Base-by-base conservation (phyloP, 2,888 invertebrate species). In the Scrobipalpa costella region DNA sequence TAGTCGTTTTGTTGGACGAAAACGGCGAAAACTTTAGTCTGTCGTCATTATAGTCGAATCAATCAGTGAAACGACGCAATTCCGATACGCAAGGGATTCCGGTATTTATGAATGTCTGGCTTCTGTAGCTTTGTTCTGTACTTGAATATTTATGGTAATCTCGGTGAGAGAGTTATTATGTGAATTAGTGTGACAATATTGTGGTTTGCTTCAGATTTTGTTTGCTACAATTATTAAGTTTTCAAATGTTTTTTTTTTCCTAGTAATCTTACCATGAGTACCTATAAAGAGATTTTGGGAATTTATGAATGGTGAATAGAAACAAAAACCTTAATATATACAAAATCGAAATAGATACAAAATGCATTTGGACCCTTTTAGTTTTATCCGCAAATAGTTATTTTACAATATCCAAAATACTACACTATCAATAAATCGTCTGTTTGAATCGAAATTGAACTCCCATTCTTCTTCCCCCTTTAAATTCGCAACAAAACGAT, bases 1-100 rank as follows among this genome's bases (percentile, higher is more conserved):
- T 80, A 78, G 76, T 75, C 83, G 78, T 82, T 86, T 80, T 69
- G 69, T 55, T 55, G 55, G 8, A 55, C 55, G 55, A 55, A 70
- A 52, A 52, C 62, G 71, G 71, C 68, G 73, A 77, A 83, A 88
- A 88, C 82, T 88, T 88, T 81, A 72, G 73, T 71, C 68, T 71
- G 76, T 74, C 78, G 77, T 83, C 83, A 90, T 90, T 87, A 89
- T 80, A 80, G 81, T 83, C 77, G 74, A 85, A 90, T 90, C 89
- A 89, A 87, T 89, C 87, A 86, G 77, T 60, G 69, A 71, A 79
- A 76, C 81, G 80, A 78, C 57, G 79, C 75, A 73, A 72, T 69
- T 73, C 69, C 74, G 77, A 79, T 80, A 74, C 84, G 70, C 78
- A 44, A 61, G 77, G 77, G 74, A 70, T 69, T 63, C n/a, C 27